phyloP scores from a whole-genome alignment of 2,888 invertebrate species.

The Cyaniris semiargus region DNA sequence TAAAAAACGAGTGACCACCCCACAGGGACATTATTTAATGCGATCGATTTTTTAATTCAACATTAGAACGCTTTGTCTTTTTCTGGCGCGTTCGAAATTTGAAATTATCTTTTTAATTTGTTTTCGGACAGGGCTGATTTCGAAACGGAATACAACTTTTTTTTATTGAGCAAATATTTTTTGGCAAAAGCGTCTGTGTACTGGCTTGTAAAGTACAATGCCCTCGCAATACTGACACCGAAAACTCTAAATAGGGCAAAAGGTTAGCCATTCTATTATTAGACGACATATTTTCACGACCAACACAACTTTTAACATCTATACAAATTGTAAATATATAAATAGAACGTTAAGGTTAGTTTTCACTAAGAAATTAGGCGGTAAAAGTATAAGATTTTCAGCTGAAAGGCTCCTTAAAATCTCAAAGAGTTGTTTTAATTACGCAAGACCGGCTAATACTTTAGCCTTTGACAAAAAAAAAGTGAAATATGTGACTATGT shows the following conservation, averaged over 20 bases:
- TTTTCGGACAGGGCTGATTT: background rate
- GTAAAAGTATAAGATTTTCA: background rate
- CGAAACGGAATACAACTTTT: background rate
- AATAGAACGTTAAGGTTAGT: background rate
- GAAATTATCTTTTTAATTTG: conserved; percentile 1
- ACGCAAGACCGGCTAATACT: conserved; percentile 24
- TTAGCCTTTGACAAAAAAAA: conserved; percentile 32
- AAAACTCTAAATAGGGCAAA: background rate
- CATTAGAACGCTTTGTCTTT: conserved; percentile 28
- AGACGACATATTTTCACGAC: background rate
- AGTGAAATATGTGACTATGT: conserved; percentile 41
- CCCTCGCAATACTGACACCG: background rate
- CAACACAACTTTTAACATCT: background rate
- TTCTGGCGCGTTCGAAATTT: conserved; percentile 1
- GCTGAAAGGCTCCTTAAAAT: background rate
- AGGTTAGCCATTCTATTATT: background rate
- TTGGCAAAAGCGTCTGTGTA: background rate
- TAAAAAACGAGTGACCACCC: conserved; percentile 28
- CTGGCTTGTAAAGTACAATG: background rate
- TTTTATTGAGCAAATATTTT: background rate
- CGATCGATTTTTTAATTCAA: conserved; percentile 31
- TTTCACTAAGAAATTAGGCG: background rate
- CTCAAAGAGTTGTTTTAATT: conserved; percentile 8
- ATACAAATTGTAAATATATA: too few species aligned
- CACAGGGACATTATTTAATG: conserved; percentile 31